Evolutionary conservation across 2,113 vertebrate genomes (phyloP).

Genomic region (Nymphicus hollandicus): DNA sequence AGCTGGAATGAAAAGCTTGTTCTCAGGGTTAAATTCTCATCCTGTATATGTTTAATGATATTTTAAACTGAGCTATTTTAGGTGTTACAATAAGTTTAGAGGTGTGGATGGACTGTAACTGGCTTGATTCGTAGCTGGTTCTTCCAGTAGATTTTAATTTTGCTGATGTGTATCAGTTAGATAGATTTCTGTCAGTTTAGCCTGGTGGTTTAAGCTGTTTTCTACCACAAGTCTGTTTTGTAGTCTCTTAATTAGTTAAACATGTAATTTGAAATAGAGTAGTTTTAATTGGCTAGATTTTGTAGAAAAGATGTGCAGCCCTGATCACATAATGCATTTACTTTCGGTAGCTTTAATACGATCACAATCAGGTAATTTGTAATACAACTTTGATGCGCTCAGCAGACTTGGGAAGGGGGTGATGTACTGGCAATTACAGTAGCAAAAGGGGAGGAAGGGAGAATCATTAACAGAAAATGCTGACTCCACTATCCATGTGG

Average conservation of each 20-base stretch:
- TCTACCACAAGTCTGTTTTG: not conserved
- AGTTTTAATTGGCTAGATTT: not conserved
- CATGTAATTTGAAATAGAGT: not conserved
- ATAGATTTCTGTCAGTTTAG: not conserved
- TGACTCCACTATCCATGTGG: not conserved
- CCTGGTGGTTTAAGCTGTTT: not conserved
- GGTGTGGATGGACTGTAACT: not conserved
- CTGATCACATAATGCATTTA: not conserved
- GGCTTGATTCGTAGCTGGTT: not conserved
- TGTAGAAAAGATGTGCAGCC: not conserved
- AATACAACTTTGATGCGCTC: not conserved
- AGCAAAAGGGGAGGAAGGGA: not conserved
- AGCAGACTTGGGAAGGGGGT: not conserved
- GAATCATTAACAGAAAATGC: not conserved
- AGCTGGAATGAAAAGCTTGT: not conserved
- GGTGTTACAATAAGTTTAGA: not conserved
- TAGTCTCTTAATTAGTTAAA: not conserved
- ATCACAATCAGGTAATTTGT: not conserved
- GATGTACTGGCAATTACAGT: not conserved
- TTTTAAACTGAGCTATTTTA: not conserved
- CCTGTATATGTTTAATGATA: not conserved
- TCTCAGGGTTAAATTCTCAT: not conserved
- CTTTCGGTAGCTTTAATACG: not conserved
- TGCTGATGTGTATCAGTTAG: not conserved
- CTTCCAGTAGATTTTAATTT: not conserved